Evolutionary conservation across 2,888 invertebrate species (phyloP), one percentile per base, ranked within the genome.

Genomic region (Microchrysa polita): DNA sequence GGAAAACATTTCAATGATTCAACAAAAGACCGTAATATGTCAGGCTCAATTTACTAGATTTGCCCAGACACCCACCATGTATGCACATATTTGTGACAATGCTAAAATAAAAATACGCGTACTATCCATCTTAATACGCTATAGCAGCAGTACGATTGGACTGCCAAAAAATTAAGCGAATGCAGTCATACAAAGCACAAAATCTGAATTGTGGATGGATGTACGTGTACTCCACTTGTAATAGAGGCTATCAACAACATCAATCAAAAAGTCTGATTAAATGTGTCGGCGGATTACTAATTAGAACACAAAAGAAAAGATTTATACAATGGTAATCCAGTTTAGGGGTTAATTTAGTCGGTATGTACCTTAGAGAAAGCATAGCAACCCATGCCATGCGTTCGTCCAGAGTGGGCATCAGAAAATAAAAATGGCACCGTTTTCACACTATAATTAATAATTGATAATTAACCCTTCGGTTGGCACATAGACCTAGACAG

Each of bases 201-300:
- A n/a, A 48, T 48, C 14, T 12, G 18, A 65, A 14, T 48, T n/a
- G n/a, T n/a, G n/a, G n/a, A n/a, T n/a, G n/a, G n/a, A n/a, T n/a
- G n/a, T n/a, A n/a, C n/a, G n/a, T n/a, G 65, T 23, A 12, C 48
- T 48, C 2, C 48, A 12, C 42, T 61, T 48, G 61, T 23, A 65
- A 48, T 65, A 22, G 16, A 48, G 48, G 34, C 61, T 48, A 65
- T 22, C 65, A 65, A 34, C 65, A 65, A 48, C 22, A 65, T 65
- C 65, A 65, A 65, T 44, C 65, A 44, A 61, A n/a, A 48, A 12
- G 14, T n/a, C 48, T 48, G 48, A 48, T 48, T n/a, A 48, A n/a
- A 48, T 48, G 12, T 12, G 16, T 2, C 48, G 4, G 27, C 27
- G 27, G 4, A 48, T 2, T 12, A 10, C 48, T 48, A 48, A 48